These are phyloP conservation scores for Hydrozoanthus gracilis DNA, from an alignment of 92 coral and sea anemone species.

Conservation along the genomic window DNA sequence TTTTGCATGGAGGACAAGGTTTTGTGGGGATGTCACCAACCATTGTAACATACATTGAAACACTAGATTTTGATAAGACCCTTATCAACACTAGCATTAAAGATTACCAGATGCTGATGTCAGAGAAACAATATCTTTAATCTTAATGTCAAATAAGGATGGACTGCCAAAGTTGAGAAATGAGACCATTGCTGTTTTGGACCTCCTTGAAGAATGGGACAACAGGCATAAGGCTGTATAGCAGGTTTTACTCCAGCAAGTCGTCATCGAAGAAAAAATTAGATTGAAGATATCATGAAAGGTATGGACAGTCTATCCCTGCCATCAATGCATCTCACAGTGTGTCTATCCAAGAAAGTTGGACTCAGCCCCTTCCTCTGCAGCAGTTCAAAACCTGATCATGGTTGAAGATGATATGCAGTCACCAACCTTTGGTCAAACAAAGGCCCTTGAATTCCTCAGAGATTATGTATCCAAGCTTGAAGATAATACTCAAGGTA, in stretches of 20 bases:
- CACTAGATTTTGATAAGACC: slow-evolving; percentile 26
- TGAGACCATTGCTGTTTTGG: slow-evolving; percentile 1
- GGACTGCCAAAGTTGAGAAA: not conserved
- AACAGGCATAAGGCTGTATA: slow-evolving; percentile 27
- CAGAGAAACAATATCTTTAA: not conserved
- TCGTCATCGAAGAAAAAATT: not conserved
- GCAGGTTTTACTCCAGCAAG: slow-evolving; percentile 1
- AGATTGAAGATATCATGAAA: not conserved
- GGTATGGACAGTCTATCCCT: not conserved
- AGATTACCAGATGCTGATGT: slow-evolving; percentile 26
- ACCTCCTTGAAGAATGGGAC: not conserved
- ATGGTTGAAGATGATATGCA: too few relatives aligned
- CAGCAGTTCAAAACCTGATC: too few relatives aligned
- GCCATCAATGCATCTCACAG: slow-evolving; percentile 13
- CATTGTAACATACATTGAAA: slow-evolving; percentile 19
- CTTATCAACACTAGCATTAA: slow-evolving; percentile 8
- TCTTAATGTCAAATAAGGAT: not conserved
- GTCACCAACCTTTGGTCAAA: too few relatives aligned
- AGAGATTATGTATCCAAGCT: too few relatives aligned
- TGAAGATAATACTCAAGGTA: too few relatives aligned
- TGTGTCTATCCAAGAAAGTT: not conserved
- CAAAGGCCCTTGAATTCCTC: too few relatives aligned
- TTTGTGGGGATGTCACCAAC: slow-evolving; percentile 24
- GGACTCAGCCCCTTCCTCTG: too few relatives aligned
- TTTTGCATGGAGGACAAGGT: slow-evolving; percentile 18